phyloP scores from a whole-genome alignment of 2,797 vertebrate species.

The Buceros bicornis region DNA sequence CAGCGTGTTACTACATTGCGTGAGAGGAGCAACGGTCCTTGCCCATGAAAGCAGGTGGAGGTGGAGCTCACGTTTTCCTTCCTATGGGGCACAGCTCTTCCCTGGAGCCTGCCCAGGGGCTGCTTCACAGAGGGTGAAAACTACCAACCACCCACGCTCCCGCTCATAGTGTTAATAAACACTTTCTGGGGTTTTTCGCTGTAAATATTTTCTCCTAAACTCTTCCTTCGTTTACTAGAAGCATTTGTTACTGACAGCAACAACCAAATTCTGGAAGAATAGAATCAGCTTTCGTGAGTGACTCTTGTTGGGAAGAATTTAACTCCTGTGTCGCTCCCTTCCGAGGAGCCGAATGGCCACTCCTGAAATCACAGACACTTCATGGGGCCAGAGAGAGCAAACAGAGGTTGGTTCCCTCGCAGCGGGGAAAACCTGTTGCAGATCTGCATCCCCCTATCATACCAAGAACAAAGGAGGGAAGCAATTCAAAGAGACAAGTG shows the following conservation, averaged over 20 bases:
- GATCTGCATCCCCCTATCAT: neutral
- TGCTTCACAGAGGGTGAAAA: neutral
- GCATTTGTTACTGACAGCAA: neutral
- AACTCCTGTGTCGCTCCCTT: neutral
- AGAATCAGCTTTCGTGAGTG: neutral
- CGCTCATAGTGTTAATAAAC: fast-evolving
- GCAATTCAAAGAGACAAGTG: conserved; percentile 10
- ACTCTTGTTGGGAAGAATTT: neutral
- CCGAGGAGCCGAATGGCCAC: neutral
- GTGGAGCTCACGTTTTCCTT: neutral
- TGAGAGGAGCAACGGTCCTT: neutral
- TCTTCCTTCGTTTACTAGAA: neutral
- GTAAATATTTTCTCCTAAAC: neutral
- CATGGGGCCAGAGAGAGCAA: neutral
- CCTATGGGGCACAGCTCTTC: neutral
- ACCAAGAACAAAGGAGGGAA: neutral
- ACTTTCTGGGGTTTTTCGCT: neutral
- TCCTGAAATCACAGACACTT: neutral
- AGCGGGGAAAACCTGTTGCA: neutral
- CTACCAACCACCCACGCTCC: neutral
- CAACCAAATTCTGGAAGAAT: neutral
- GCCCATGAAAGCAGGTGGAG: neutral
- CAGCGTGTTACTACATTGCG: neutral
- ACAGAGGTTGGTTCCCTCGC: fast-evolving
- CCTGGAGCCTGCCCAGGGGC: fast-evolving